A percentile compares a stretch with the other conserved stretches of the same genome.
Evolutionary conservation across 2,888 invertebrate genomes (phyloP).

Genomic region (Agrochola circellaris): DNA sequence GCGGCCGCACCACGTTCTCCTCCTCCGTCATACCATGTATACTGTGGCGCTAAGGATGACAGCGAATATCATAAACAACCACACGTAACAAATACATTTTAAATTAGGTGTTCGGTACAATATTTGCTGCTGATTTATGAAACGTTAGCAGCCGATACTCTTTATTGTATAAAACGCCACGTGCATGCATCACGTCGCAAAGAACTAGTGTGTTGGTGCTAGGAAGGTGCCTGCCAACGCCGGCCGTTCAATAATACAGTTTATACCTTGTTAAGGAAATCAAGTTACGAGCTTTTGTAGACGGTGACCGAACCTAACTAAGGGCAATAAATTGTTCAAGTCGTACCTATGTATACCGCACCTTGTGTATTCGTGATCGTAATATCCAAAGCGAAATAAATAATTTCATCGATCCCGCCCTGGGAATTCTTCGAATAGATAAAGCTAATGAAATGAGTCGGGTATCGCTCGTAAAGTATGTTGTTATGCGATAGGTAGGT

Average conservation of each 20-base stretch:
- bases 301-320: conserved; percentile 47
- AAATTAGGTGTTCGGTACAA: not conserved
- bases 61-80: conserved; percentile 52
- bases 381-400: conserved; percentile 67
- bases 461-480: conserved; percentile 63
- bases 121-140: conserved; percentile 2
- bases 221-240: not conserved
- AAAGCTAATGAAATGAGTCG: conserved; percentile 72
- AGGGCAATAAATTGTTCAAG: conserved; percentile 47
- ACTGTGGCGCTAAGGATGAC: conserved; percentile 93
- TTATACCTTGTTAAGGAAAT: conserved; percentile 38
- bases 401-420: conserved; percentile 68
- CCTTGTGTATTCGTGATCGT: conserved; percentile 60
- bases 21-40: conserved; percentile 98
- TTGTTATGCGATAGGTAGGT: conserved; percentile 33
- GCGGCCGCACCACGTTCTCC: conserved; percentile 96
- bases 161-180: not conserved
- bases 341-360: conserved; percentile 46
- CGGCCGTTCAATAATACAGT: conserved; percentile 11
- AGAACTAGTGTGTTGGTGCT: not conserved
- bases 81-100: not conserved
- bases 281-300: conserved; percentile 43
- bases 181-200: not conserved
- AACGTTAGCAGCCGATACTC: conserved; percentile 8
- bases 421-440: conserved; percentile 68